Percentiles rank a stretch among this genome's conserved stretches.
phyloP scores from a whole-genome alignment of 2,797 vertebrate genomes.

The Liparis tanakae region DNA sequence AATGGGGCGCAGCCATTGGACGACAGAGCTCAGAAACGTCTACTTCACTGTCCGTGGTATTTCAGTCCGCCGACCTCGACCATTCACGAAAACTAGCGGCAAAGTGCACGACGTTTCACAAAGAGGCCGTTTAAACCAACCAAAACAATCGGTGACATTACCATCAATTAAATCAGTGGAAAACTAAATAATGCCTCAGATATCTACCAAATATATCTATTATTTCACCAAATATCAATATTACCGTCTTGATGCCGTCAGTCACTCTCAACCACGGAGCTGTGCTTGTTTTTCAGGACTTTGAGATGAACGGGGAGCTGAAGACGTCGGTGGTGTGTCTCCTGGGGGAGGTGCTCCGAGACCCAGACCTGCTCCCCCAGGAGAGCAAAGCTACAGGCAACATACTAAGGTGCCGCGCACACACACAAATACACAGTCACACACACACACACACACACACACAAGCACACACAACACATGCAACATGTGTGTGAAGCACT shows the following conservation, averaged over 20 bases:
- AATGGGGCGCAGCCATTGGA: neutral
- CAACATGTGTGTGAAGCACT: neutral
- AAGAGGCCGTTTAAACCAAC: neutral
- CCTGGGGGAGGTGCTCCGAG: constrained; percentile 94
- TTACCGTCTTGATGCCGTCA: neutral
- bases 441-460: constrained; percentile 2
- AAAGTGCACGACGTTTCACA: neutral
- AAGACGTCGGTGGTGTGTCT: constrained; percentile 94
- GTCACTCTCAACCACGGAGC: neutral
- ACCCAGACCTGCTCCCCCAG: constrained; percentile 96
- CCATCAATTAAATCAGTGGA: neutral
- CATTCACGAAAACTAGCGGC: neutral
- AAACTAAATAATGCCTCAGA: neutral
- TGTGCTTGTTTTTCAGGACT: constrained; percentile 84
- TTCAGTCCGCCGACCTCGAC: neutral
- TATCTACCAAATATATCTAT: no score
- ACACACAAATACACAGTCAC: constrained; percentile 9
- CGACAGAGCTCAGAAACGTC: neutral
- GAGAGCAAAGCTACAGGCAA: constrained; percentile 97
- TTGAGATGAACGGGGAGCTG: constrained; percentile 93
- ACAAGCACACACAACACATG: neutral
- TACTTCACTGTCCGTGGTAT: neutral
- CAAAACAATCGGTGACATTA: neutral
- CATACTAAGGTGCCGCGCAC: constrained; percentile 88
- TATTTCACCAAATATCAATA: neutral